Percentiles rank a stretch among this genome's conserved stretches.
Evolutionary conservation across 1,140 invertebrate species (phyloP).

Genomic region (Ceratitis capitata): DNA sequence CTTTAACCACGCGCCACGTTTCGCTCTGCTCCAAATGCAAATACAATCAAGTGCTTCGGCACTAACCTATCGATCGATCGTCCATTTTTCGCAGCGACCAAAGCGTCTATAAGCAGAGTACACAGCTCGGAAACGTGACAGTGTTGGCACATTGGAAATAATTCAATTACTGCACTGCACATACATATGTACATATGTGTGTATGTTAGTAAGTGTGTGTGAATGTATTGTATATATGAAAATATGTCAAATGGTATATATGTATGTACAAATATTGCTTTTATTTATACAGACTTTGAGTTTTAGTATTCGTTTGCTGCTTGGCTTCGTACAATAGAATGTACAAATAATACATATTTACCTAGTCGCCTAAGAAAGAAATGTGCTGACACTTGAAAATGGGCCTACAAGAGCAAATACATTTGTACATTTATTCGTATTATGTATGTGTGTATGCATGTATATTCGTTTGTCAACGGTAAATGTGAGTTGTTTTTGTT

Average conservation of each 20-base stretch:
- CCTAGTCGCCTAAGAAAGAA: neutral
- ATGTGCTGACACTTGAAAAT: neutral
- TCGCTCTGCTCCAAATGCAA: too few species aligned
- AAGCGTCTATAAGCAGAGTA: too few species aligned
- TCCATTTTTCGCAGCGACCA: neutral
- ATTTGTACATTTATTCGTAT: neutral
- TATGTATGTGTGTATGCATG: neutral
- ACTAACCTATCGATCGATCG: neutral
- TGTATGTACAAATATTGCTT: too few species aligned
- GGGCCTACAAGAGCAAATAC: neutral
- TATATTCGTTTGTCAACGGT: neutral
- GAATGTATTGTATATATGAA: too few species aligned
- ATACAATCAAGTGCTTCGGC: too few species aligned
- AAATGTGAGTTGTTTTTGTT: too few species aligned
- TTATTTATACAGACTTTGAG: too few species aligned
- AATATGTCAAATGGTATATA: too few species aligned
- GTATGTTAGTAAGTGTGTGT: too few species aligned
- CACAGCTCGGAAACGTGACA: constrained; percentile 8
- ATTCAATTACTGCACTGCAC: neutral
- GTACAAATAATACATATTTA: neutral
- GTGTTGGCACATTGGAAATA: constrained; percentile 29
- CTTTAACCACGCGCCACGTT: neutral
- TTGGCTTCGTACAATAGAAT: too few species aligned
- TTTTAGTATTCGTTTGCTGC: too few species aligned
- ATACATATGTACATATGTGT: neutral